Evolutionary conservation across 2,888 invertebrate genomes (phyloP), one percentile per base, ranked within the genome.

Genomic region (Electrophaes corylata): DNA sequence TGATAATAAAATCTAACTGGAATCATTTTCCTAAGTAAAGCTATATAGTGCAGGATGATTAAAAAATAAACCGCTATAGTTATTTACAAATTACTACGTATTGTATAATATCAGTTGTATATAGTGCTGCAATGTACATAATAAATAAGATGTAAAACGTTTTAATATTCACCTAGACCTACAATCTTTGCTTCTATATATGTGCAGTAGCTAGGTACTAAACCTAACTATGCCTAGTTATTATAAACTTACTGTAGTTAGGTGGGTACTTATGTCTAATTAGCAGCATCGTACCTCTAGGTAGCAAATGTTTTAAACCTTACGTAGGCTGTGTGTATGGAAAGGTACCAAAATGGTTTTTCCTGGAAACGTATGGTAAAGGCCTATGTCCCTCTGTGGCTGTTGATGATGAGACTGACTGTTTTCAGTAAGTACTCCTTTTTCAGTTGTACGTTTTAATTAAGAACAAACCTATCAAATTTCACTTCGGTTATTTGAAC

Each of bases 401-500:
- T n/a, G n/a, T n/a, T n/a, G n/a, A n/a, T n/a, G n/a, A n/a, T n/a
- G n/a, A 39, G 12, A 16, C 16, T 46, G 14, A 35, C 40, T n/a
- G 43, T 31, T 48, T 47, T 26, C 12, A 26, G 16, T 12, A 33
- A 48, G 45, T 50, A 8, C 45, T 46, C 18, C 40, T 46, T 51
- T 46, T 50, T 39, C 48, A 33, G 26, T 6, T 35, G 14, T 10
- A 39, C 33, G 59, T 52, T 54, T 47, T 46, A 50, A 54, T 59
- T 54, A 59, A 52, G 37, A 46, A 11, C 44, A 48, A 53, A 57
- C 46, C 47, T 37, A 47, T 44, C 45, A 55, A 48, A 64, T 54
- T 58, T 47, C 63, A 50, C 66, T 63, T 63, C 41, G 54, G 65
- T 66, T 71, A 74, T 66, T 60, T 57, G 63, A 70, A 65, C 66